phyloP scores from a whole-genome alignment of 2,113 vertebrate species.

The Pampusana beccarii region DNA sequence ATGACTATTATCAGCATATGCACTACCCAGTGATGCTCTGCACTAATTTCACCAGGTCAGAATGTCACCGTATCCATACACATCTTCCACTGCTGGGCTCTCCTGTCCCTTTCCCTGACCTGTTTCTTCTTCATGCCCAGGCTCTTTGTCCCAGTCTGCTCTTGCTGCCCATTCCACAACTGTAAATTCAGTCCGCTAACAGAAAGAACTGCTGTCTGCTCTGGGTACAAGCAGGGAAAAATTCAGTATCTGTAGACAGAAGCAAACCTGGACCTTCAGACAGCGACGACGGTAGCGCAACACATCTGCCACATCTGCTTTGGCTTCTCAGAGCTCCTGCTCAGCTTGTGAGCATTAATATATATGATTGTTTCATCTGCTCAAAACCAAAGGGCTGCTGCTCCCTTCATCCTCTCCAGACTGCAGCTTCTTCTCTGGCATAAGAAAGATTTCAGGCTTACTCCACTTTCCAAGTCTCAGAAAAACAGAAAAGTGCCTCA shows the following conservation, averaged over 20 bases:
- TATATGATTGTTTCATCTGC: not conserved
- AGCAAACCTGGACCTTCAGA: not conserved
- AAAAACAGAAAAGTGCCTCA: not conserved
- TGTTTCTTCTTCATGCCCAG: not conserved
- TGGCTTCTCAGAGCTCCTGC: not conserved
- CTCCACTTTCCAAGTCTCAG: not conserved
- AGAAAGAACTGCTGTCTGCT: not conserved
- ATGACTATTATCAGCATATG: not conserved
- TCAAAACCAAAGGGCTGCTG: not conserved
- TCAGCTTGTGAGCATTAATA: not conserved
- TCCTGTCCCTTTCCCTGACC: not conserved
- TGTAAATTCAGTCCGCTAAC: not conserved
- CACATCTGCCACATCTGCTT: not conserved
- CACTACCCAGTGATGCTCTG: not conserved
- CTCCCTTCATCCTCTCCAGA: not conserved
- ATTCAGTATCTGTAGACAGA: fast-evolving
- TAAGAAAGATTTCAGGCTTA: not conserved
- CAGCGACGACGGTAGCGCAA: fast-evolving
- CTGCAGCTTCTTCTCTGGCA: not conserved
- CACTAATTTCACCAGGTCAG: not conserved
- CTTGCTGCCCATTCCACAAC: not conserved
- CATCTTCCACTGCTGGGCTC: not conserved
- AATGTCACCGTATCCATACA: fast-evolving
- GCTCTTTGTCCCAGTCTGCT: not conserved
- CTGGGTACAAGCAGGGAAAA: not conserved